These are phyloP conservation scores for Muscidifurax raptorellus DNA, from an alignment of 1,140 invertebrate species.

Conservation along the genomic window DNA sequence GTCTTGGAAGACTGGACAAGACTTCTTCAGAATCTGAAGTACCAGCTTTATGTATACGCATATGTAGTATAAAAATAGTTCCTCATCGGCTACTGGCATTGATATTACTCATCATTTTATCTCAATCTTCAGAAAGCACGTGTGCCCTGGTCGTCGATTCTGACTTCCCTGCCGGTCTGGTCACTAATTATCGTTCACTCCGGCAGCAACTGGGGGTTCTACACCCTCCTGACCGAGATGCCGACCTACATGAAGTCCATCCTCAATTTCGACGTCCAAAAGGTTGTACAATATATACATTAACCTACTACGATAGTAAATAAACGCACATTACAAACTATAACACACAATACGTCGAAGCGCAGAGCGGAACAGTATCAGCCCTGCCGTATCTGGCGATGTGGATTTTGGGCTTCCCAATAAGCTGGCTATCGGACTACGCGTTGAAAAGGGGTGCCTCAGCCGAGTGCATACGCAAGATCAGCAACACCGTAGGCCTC, in stretches of 20 bases:
- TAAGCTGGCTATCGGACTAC: constrained; percentile 80
- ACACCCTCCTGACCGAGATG: constrained; percentile 92
- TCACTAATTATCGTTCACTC: constrained; percentile 88
- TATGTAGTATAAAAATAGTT: neutral
- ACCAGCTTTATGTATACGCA: neutral
- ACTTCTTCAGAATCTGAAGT: constrained; percentile 4
- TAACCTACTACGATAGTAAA: neutral
- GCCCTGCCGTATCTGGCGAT: constrained; percentile 87
- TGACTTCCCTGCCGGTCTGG: constrained; percentile 87
- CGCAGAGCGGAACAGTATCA: constrained; percentile 83
- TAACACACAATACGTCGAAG: neutral
- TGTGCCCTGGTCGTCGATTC: constrained; percentile 86
- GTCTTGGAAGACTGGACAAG: constrained; percentile 33
- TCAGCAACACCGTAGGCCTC: constrained; percentile 79
- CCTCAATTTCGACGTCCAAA: constrained; percentile 85
- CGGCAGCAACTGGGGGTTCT: constrained; percentile 95
- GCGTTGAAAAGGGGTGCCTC: constrained; percentile 77
- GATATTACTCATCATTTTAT: neutral
- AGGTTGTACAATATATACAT: constrained; percentile 68
- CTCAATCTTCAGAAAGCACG: constrained; percentile 63
- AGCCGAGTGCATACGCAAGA: constrained; percentile 78
- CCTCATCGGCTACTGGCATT: too few relatives aligned
- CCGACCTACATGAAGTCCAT: constrained; percentile 92
- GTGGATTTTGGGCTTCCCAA: constrained; percentile 81
- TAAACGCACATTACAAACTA: too few relatives aligned